These are phyloP conservation scores for Thinocorus orbignyianus DNA, from an alignment of 2,113 vertebrate species.

Conservation along the genomic window DNA sequence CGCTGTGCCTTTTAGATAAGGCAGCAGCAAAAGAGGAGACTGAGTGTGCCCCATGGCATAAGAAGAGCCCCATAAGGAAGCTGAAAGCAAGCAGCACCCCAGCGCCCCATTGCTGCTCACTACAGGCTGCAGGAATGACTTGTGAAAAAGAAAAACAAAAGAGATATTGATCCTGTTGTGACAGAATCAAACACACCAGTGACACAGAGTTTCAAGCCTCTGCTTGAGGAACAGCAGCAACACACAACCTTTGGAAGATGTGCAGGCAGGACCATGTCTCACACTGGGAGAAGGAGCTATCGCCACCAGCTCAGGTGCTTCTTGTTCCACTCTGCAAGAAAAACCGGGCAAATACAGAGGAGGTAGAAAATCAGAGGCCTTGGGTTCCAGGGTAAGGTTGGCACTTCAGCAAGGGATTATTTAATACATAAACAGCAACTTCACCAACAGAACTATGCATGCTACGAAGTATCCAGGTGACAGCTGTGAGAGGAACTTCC, in stretches of 20 bases:
- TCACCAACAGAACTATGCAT: neutral
- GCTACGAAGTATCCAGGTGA: neutral
- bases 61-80: no score
- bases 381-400: no score
- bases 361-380: neutral
- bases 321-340: neutral
- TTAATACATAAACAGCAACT: neutral
- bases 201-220: no score
- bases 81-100: no score
- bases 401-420: neutral
- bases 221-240: neutral
- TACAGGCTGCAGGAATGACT: no score
- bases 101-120: no score
- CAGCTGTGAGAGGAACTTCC: neutral
- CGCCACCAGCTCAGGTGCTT: neutral
- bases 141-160: no score
- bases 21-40: no score
- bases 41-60: no score
- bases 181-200: no score
- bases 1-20: no score
- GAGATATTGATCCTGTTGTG: no score
- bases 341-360: rapidly evolving
- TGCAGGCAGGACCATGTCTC: neutral
- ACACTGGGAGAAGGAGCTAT: neutral
- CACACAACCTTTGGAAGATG: rapidly evolving